Evolutionary conservation across 2,888 invertebrate species (phyloP).

Genomic region (Biston stratarius): DNA sequence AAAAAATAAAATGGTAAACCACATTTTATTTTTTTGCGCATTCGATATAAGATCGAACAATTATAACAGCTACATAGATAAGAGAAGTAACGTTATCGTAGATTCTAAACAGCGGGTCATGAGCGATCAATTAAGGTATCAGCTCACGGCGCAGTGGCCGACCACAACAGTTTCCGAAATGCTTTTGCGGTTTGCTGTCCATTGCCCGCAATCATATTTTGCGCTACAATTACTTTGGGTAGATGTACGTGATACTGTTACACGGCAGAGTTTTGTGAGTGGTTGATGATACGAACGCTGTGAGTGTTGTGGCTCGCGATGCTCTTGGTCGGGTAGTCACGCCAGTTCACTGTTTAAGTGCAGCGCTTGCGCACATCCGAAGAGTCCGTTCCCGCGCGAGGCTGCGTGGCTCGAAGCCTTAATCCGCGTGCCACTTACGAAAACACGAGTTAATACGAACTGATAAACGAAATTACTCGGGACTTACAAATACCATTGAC

Average conservation of each 20-base stretch:
- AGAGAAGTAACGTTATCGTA: slow-evolving; percentile 46
- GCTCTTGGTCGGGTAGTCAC: slow-evolving; percentile 62
- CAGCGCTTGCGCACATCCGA: slow-evolving; percentile 76
- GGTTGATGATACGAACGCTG: slow-evolving; percentile 36
- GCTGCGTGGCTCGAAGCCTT: slow-evolving; percentile 62
- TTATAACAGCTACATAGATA: slow-evolving; percentile 58
- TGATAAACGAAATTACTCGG: slow-evolving; percentile 43
- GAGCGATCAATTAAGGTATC: slow-evolving; percentile 72
- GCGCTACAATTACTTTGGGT: slow-evolving; percentile 64
- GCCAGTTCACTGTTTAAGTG: slow-evolving; percentile 82
- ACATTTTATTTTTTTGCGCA: no score
- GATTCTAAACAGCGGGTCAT: slow-evolving; percentile 56
- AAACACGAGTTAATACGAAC: slow-evolving; percentile 51
- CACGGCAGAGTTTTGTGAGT: slow-evolving; percentile 57
- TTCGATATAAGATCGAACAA: slow-evolving; percentile 53
- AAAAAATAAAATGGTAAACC: not conserved
- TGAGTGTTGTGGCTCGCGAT: slow-evolving; percentile 45
- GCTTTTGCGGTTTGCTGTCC: slow-evolving; percentile 72
- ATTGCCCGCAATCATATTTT: slow-evolving; percentile 64
- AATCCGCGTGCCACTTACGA: slow-evolving; percentile 61
- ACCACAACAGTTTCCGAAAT: slow-evolving; percentile 74
- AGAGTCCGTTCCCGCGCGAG: slow-evolving; percentile 67
- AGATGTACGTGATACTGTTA: slow-evolving; percentile 58
- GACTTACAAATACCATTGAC: slow-evolving; percentile 41
- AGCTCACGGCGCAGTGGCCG: slow-evolving; percentile 53